These are phyloP conservation scores for Synergus gifuensis DNA, from an alignment of 2,888 invertebrate species.

Conservation along the genomic window DNA sequence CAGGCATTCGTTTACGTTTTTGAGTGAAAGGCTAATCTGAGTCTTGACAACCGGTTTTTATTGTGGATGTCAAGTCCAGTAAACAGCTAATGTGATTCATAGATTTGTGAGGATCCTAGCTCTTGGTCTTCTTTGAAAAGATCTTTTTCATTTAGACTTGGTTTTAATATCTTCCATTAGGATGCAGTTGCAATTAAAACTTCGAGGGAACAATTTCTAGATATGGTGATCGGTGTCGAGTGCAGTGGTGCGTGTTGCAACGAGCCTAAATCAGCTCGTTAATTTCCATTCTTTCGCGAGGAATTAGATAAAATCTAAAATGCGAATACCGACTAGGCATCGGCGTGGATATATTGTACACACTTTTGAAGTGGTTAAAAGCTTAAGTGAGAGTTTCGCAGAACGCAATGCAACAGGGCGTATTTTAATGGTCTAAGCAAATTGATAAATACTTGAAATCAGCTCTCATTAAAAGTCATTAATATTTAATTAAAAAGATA, in stretches of 20 bases:
- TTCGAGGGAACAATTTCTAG: neutral
- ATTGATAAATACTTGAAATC: too few species aligned
- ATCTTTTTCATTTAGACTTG: neutral
- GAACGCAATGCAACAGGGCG: slow-evolving; percentile 27
- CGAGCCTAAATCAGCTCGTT: slow-evolving; percentile 64
- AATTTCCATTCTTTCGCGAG: slow-evolving; percentile 67
- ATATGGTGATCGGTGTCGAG: neutral
- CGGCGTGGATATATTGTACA: slow-evolving; percentile 49
- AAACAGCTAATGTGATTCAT: slow-evolving; percentile 25
- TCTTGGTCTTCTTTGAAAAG: neutral
- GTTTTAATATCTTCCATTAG: neutral
- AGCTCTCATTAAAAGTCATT: too few species aligned
- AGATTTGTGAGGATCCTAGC: slow-evolving; percentile 20
- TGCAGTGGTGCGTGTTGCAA: slow-evolving; percentile 51
- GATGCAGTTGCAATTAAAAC: neutral
- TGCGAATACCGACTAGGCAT: slow-evolving; percentile 17
- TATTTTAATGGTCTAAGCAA: neutral
- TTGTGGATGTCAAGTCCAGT: slow-evolving; percentile 6
- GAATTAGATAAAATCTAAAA: slow-evolving; percentile 64
- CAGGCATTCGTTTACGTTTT: slow-evolving; percentile 33
- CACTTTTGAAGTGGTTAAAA: slow-evolving; percentile 51
- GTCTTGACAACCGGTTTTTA: slow-evolving; percentile 23
- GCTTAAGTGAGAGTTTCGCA: slow-evolving; percentile 53
- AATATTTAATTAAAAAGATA: neutral
- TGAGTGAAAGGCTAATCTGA: slow-evolving; percentile 34